A percentile compares a stretch with the other conserved stretches of the same genome.
Conservation (phyloP, 2,797 vertebrate genomes). For the Macrochelys suwanniensis region DNA sequence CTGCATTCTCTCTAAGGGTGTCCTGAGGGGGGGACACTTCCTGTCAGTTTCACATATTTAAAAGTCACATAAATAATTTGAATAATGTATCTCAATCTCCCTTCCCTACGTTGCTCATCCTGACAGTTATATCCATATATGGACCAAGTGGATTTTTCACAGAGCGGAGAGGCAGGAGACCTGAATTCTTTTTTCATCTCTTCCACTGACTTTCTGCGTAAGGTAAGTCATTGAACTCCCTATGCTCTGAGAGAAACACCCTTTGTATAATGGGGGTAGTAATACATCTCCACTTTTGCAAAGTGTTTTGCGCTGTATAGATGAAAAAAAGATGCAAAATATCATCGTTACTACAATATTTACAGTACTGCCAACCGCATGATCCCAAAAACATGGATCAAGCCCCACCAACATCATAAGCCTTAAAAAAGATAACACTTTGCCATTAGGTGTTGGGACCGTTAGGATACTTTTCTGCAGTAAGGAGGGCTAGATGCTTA, state of each 20-base stretch:
- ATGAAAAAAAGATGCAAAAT: not conserved
- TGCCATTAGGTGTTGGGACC: not conserved
- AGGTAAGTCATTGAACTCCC: not conserved
- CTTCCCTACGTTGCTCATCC: not conserved
- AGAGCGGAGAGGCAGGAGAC: not conserved
- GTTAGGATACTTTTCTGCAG: not conserved
- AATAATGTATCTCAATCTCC: not conserved
- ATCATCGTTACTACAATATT: rapidly evolving
- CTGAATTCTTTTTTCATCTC: not conserved
- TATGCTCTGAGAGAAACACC: not conserved
- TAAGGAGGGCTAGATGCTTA: not conserved
- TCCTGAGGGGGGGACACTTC: not conserved
- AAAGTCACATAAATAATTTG: conserved; percentile 59
- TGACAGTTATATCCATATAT: not conserved
- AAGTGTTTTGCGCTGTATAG: not conserved
- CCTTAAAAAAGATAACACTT: too few species aligned
- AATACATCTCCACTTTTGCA: not conserved
- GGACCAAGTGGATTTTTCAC: not conserved
- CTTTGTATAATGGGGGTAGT: not conserved
- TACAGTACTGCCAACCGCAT: not conserved
- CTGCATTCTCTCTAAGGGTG: conserved; percentile 28
- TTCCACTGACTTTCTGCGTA: not conserved
- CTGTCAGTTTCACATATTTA: conserved; percentile 50
- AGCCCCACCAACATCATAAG: too few species aligned
- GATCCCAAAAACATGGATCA: not conserved